Evolutionary conservation across 2,888 invertebrate genomes (phyloP).

Genomic region (Beris chalybata): DNA sequence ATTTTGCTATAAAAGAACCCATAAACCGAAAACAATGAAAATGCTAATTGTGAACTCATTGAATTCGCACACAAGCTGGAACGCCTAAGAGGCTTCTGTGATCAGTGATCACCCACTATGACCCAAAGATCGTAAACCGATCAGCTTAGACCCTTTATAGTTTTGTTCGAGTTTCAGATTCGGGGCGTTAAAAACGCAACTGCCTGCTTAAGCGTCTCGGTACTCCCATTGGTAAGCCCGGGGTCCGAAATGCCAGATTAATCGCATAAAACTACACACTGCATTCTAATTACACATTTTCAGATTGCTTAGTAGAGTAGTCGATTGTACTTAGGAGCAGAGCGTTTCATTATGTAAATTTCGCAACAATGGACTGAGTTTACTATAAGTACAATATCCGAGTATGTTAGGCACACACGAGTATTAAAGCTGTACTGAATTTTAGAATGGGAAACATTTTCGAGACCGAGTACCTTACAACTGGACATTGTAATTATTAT

Average conservation of each 20-base stretch:
- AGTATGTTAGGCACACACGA: constrained; percentile 13
- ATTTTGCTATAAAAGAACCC: constrained; percentile 27
- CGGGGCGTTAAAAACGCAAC: no score
- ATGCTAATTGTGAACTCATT: constrained; percentile 27
- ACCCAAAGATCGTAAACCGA: constrained; percentile 10
- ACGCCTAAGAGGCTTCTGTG: constrained; percentile 23
- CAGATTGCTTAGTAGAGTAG: background rate
- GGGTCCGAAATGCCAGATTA: constrained; percentile 28
- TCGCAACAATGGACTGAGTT: constrained; percentile 18
- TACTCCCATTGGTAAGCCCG: background rate
- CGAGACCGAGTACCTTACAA: constrained; percentile 8
- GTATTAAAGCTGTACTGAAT: constrained; percentile 17
- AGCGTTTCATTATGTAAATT: constrained; percentile 33
- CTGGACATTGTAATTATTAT: constrained; percentile 29
- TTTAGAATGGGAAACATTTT: constrained; percentile 24
- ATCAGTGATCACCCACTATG: constrained; percentile 5
- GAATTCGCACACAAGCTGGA: constrained; percentile 22
- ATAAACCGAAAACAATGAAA: constrained; percentile 26
- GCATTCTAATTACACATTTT: constrained; percentile 30
- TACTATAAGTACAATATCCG: constrained; percentile 19
- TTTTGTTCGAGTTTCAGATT: no score
- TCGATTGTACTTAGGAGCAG: constrained; percentile 21
- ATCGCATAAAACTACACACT: constrained; percentile 20
- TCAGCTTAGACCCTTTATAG: background rate
- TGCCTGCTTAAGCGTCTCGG: background rate